Conservation (phyloP, 2,888 invertebrate genomes). For the Drosophila infuscata region DNA sequence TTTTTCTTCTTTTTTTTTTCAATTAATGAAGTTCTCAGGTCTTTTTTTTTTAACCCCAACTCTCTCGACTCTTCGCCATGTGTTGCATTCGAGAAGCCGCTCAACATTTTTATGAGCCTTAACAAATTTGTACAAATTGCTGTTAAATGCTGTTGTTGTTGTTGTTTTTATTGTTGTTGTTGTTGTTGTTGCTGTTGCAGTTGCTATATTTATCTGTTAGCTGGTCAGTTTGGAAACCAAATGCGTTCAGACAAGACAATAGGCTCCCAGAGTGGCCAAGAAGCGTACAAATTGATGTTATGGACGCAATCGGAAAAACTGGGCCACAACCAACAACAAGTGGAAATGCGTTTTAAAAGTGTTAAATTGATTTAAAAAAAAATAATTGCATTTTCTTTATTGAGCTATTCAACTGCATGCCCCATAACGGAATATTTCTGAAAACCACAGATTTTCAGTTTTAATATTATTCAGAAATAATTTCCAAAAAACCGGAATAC, state of each 20-base stretch:
- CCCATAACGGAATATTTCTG: background rate
- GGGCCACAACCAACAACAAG: slow-evolving; percentile 26
- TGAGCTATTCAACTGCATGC: background rate
- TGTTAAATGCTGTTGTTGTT: slow-evolving; percentile 10
- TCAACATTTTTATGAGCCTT: slow-evolving; percentile 74
- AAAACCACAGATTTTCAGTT: too few relatives aligned
- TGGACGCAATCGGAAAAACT: slow-evolving; percentile 35
- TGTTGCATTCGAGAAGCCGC: slow-evolving; percentile 50
- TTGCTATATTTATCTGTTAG: slow-evolving; percentile 25
- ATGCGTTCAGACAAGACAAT: slow-evolving; percentile 53
- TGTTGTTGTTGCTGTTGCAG: slow-evolving; percentile 8
- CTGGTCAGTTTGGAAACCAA: slow-evolving; percentile 55
- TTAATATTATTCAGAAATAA: background rate
- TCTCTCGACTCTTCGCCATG: slow-evolving; percentile 52
- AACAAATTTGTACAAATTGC: slow-evolving; percentile 79
- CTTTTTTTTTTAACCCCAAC: background rate
- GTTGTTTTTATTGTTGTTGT: slow-evolving; percentile 1
- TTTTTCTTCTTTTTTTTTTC: slow-evolving; percentile 18
- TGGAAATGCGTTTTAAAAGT: slow-evolving; percentile 28
- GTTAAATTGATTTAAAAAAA: slow-evolving; percentile 16
- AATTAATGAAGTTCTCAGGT: slow-evolving; percentile 70
- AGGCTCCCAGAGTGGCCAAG: slow-evolving; percentile 4
- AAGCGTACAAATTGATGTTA: slow-evolving; percentile 17
- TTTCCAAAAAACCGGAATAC: background rate
- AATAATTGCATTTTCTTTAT: background rate